These are phyloP conservation scores for Rhinopomastus cyanomelas DNA, from an alignment of 2,113 vertebrate genomes.

Conservation along the genomic window DNA sequence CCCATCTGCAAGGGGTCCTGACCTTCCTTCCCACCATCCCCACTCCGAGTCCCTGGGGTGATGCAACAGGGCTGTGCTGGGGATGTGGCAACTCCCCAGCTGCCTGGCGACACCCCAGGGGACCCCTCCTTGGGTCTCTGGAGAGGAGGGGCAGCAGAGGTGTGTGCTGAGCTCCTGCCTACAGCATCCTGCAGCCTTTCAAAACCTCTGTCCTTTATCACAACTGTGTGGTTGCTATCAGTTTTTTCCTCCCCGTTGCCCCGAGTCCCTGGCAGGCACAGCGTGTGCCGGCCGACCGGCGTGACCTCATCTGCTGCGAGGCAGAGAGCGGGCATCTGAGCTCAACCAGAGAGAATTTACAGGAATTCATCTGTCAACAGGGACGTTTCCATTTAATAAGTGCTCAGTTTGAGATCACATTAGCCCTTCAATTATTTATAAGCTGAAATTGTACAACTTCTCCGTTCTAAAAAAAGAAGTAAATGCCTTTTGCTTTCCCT, in stretches of 20 bases:
- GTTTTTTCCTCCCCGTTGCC: not conserved
- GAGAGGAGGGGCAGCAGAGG: not conserved
- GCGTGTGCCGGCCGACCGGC: slow-evolving; percentile 36
- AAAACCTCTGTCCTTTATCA: not conserved
- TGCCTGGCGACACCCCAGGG: not conserved
- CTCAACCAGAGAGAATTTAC: slow-evolving; percentile 63
- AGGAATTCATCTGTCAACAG: slow-evolving; percentile 67
- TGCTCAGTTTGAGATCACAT: slow-evolving; percentile 59
- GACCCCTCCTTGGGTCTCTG: not conserved
- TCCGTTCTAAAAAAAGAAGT: slow-evolving; percentile 33
- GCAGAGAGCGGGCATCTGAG: slow-evolving; percentile 41
- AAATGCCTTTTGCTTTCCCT: not conserved
- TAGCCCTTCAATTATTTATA: slow-evolving; percentile 64
- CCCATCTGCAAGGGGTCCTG: not conserved
- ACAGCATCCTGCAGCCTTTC: not conserved
- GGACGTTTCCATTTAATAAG: slow-evolving; percentile 67
- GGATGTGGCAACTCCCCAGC: not conserved
- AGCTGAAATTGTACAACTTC: slow-evolving; percentile 37
- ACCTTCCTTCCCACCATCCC: not conserved
- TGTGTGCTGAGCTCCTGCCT: not conserved
- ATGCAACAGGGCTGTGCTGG: fast-evolving
- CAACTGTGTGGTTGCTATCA: not conserved
- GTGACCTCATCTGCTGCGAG: slow-evolving; percentile 62
- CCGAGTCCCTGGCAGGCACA: slow-evolving; percentile 31
- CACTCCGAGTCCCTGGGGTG: not conserved